These are phyloP conservation scores for Thereva unica DNA, from an alignment of 2,888 invertebrate genomes.

Conservation along the genomic window DNA sequence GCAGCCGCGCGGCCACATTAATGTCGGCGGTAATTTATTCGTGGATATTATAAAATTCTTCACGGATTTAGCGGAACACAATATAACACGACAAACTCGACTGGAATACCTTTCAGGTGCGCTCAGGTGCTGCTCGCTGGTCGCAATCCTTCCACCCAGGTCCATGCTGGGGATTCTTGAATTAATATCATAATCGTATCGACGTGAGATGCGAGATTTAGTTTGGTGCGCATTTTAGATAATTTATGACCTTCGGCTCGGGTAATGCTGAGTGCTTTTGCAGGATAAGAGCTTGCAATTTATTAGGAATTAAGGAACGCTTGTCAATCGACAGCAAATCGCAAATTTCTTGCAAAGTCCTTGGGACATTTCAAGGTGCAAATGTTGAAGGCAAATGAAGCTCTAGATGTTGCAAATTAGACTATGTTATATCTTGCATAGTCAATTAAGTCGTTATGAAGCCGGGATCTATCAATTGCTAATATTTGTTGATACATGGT, in stretches of 20 bases:
- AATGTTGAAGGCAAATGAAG: no score
- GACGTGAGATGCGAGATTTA: slow-evolving; percentile 26
- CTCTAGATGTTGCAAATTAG: no score
- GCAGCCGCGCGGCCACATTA: slow-evolving; percentile 24
- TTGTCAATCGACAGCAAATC: slow-evolving; percentile 1
- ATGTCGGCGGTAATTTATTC: slow-evolving; percentile 36
- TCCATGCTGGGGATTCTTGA: slow-evolving; percentile 11
- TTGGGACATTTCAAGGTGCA: no score
- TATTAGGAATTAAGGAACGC: slow-evolving; percentile 15
- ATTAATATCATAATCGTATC: slow-evolving; percentile 36
- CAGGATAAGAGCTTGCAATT: slow-evolving; percentile 20
- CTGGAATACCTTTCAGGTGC: slow-evolving; percentile 30
- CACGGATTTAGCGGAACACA: slow-evolving; percentile 34
- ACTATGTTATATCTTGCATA: no score
- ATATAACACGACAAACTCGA: slow-evolving; percentile 26
- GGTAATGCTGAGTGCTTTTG: not conserved
- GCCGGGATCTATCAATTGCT: no score
- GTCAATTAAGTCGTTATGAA: no score
- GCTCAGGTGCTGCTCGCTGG: slow-evolving; percentile 6
- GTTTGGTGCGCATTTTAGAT: slow-evolving; percentile 14
- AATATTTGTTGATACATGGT: no score
- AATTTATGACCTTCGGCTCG: slow-evolving; percentile 27
- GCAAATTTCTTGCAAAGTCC: no score
- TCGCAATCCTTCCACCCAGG: slow-evolving; percentile 8
- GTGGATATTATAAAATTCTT: slow-evolving; percentile 34